These are phyloP conservation scores for Deilephila porcellus DNA, from an alignment of 2,888 invertebrate species.

Conservation along the genomic window DNA sequence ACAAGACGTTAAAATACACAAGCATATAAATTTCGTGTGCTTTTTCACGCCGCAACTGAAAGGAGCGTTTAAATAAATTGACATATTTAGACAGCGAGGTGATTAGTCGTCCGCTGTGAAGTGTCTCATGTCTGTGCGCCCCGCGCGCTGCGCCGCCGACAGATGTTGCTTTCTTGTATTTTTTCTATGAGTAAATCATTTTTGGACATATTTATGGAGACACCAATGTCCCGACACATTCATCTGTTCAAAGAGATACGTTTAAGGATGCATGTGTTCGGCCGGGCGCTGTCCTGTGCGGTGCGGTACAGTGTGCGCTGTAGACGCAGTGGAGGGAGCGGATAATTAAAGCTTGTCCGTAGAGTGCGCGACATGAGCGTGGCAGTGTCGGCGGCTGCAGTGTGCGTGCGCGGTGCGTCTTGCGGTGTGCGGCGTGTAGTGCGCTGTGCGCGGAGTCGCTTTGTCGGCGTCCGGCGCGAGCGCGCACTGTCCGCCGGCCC, in stretches of 20 bases:
- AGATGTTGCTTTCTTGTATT: constrained; percentile 2
- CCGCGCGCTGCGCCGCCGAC: neutral
- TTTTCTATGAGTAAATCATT: constrained; percentile 22
- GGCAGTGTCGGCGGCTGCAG: neutral
- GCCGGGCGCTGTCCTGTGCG: neutral
- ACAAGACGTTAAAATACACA: constrained; percentile 25
- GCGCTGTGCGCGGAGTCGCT: neutral
- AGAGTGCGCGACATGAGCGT: neutral
- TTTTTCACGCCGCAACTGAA: constrained; percentile 25
- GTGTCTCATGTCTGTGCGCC: neutral
- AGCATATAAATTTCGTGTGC: constrained; percentile 19
- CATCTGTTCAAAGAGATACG: constrained; percentile 18
- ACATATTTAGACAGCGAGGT: constrained; percentile 26
- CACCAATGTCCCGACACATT: constrained; percentile 21
- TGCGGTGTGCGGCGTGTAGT: neutral
- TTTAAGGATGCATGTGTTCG: constrained; percentile 9
- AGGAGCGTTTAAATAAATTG: constrained; percentile 25
- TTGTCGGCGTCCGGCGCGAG: constrained; percentile 11
- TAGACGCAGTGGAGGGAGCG: neutral
- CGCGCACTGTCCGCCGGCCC: constrained; percentile 13
- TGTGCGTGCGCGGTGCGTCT: neutral
- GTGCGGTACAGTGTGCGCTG: neutral
- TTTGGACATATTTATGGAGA: constrained; percentile 24
- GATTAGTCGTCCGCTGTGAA: constrained; percentile 16
- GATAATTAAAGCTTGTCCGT: constrained; percentile 11